These are phyloP conservation scores for Tethya wilhelma DNA, from an alignment of 37 sponge, comb jelly and placozoan genomes.

Conservation along the genomic window DNA sequence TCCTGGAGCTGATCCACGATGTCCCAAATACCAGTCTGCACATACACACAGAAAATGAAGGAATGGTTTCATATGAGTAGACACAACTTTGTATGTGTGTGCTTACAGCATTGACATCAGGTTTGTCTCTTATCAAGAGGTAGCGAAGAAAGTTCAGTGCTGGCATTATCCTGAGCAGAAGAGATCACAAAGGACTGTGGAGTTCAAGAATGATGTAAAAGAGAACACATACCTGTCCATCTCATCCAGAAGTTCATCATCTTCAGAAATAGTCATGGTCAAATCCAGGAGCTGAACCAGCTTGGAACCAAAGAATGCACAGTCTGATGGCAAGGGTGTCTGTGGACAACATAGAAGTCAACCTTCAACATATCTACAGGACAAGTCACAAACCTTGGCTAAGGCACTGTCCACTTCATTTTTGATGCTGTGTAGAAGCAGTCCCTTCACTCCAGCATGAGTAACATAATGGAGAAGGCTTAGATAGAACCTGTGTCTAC, in stretches of 20 bases:
- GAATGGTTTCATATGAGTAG: conserved; percentile 1
- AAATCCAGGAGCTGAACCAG: conserved; percentile 32
- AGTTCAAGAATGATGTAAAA: not conserved
- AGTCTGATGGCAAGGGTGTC: too few relatives aligned
- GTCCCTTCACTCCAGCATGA: conserved; percentile 66
- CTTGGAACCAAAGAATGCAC: conserved; percentile 47
- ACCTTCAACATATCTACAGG: too few relatives aligned
- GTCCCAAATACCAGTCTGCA: conserved; percentile 58
- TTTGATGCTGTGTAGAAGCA: conserved; percentile 67
- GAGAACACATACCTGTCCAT: conserved; percentile 52
- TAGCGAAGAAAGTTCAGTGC: conserved; percentile 70
- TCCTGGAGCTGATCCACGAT: not conserved
- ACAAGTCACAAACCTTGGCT: too few relatives aligned
- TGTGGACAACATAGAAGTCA: too few relatives aligned
- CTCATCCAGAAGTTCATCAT: conserved; percentile 51
- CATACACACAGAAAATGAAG: not conserved
- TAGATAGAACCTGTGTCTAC: conserved; percentile 42
- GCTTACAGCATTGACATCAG: conserved; percentile 39
- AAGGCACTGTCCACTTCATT: conserved; percentile 62
- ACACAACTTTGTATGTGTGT: not conserved
- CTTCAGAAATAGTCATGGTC: not conserved
- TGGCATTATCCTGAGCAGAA: conserved; percentile 42
- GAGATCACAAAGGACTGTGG: not conserved
- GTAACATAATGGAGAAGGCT: conserved; percentile 24
- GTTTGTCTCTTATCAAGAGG: conserved; percentile 65